phyloP scores from a whole-genome alignment of 2,888 invertebrate genomes.

The Chirona hameri region DNA sequence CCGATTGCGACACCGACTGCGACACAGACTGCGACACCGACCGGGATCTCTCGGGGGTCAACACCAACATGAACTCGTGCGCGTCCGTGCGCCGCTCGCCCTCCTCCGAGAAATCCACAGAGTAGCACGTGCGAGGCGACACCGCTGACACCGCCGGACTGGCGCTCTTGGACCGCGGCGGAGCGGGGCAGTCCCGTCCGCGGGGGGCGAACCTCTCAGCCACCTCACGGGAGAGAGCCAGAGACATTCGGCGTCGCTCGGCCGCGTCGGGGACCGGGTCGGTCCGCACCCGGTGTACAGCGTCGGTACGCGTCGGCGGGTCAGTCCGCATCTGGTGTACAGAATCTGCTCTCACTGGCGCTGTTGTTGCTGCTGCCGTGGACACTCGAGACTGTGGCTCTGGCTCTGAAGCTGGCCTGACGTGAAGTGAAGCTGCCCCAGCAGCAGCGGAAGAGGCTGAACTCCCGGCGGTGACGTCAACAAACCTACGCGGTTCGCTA shows the following conservation, averaged over 20 bases:
- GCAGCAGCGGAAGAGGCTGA: background rate
- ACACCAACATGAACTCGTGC: slow-evolving; percentile 48
- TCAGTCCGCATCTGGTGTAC: slow-evolving; percentile 85
- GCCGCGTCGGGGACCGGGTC: slow-evolving; percentile 64
- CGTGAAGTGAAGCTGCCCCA: background rate
- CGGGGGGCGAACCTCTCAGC: slow-evolving; percentile 56
- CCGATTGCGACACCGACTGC: no score
- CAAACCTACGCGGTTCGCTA: background rate
- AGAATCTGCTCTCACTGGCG: slow-evolving; percentile 60
- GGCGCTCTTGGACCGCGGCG: background rate
- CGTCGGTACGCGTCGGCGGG: slow-evolving; percentile 50
- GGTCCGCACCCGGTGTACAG: slow-evolving; percentile 57
- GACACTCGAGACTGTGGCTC: background rate
- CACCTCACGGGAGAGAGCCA: slow-evolving; percentile 82
- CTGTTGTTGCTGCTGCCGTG: background rate
- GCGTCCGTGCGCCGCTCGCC: slow-evolving; percentile 39
- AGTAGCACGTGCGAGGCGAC: slow-evolving; percentile 53
- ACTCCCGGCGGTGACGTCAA: background rate
- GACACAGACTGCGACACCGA: no score
- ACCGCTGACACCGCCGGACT: slow-evolving; percentile 39
- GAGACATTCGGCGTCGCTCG: slow-evolving; percentile 79
- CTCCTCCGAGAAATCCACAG: slow-evolving; percentile 50
- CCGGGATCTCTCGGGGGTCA: slow-evolving; percentile 39
- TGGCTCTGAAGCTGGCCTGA: background rate
- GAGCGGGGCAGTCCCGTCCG: background rate